Conservation (phyloP, 2,888 invertebrate species). For the Drosophila neotestacea region DNA sequence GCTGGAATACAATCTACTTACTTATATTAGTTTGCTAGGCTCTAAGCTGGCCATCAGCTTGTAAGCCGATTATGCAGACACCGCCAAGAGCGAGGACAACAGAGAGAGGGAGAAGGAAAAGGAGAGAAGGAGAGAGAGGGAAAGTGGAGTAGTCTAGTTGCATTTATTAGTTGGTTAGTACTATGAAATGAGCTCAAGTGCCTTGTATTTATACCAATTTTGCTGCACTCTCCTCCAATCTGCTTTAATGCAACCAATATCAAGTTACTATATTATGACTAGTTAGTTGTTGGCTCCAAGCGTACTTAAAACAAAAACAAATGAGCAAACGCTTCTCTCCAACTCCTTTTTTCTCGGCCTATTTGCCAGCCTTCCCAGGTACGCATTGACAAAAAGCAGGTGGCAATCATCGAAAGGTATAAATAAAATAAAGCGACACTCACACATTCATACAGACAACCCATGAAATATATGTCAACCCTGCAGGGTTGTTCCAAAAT, state of each 20-base stretch:
- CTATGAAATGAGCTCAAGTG: conserved; percentile 6
- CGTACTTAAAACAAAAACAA: neutral
- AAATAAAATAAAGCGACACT: conserved; percentile 34
- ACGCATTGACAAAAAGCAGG: conserved; percentile 22
- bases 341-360: neutral
- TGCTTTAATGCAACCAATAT: neutral
- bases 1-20: conserved; percentile 19
- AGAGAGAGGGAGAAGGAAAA: neutral
- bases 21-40: conserved; percentile 38
- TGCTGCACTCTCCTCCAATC: neutral
- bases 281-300: neutral
- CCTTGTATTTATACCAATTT: neutral
- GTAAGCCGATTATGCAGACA: conserved; percentile 41
- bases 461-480: conserved; percentile 26
- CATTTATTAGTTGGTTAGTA: conserved; percentile 18
- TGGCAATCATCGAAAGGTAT: conserved; percentile 41
- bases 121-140: neutral
- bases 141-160: neutral
- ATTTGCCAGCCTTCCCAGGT: neutral
- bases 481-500: conserved; percentile 44
- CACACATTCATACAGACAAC: conserved; percentile 1
- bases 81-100: neutral
- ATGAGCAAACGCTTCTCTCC: neutral
- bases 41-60: conserved; percentile 26
- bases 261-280: neutral